Base-by-base conservation (phyloP, 1,140 invertebrate genomes). In the Atopsyche davidsoni region DNA sequence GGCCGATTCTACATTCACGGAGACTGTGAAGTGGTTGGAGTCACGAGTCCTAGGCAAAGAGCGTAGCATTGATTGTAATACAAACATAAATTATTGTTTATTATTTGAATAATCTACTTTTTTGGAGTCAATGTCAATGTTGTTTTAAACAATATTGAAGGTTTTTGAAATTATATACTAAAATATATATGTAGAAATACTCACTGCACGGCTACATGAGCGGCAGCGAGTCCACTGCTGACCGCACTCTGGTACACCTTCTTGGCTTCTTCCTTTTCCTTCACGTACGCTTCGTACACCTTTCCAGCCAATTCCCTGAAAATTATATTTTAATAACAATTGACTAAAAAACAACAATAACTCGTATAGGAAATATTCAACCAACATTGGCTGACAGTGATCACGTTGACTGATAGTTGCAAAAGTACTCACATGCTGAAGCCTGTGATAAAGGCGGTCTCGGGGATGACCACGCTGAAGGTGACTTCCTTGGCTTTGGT, bases 251-350 rank as follows among this genome's bases (percentile, higher is more conserved):
- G 65, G 60, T 84, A 85, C 21, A 76, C 79, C 51, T 78, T 67
- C 60, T 80, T 79, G 0, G 82, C 83, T 65, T 81, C 75, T 62
- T 79, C 72, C 67, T 79, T 80, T 55, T 79, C 77, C 61, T 79
- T 69, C 1, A 79, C 72, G 47, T 75, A 75, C 11, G 77, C 77
- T 51, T 74, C 64, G 51, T 75, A 77, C 1, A 59, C 58, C 60
- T 75, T 70, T 11, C 74, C 75, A 40, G 72, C 69, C n/a, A 78
- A 72, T 60, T 74, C 69, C 67, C 73, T 75, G 55, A 50, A 49
- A 32, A 31, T 39, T 49, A 41, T 31, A 46, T 9, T 36, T 4
- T 36, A 36, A 9, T 4, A 36, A 14, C 14, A 36, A 11, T 9
- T 7, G 34, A 36, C n/a, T 1, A 10, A 39, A 4, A 7, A 31